Evolutionary conservation across 2,888 invertebrate genomes (phyloP).

Genomic region (Eristalis arbustorum): DNA sequence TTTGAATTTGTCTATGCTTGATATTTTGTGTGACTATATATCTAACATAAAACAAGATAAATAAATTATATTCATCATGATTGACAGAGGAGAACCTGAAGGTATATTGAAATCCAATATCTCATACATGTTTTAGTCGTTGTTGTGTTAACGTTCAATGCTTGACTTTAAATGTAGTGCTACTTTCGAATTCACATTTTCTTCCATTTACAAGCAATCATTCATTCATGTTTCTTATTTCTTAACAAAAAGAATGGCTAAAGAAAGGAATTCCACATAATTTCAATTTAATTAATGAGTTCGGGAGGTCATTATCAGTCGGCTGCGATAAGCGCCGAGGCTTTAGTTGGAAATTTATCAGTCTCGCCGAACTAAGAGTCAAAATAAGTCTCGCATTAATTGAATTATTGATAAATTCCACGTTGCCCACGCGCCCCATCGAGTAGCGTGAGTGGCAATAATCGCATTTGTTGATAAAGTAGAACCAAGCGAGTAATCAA

Average conservation of each 20-base stretch:
- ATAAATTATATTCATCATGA: slow-evolving; percentile 76
- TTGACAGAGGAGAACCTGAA: slow-evolving; percentile 79
- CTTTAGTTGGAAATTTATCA: slow-evolving; percentile 17
- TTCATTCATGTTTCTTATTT: slow-evolving; percentile 10
- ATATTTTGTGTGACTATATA: slow-evolving; percentile 50
- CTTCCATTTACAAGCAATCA: slow-evolving; percentile 7
- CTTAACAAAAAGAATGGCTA: neutral
- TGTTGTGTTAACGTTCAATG: slow-evolving; percentile 5
- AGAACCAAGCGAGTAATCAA: neutral
- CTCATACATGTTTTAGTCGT: slow-evolving; percentile 26
- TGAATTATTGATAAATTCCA: slow-evolving; percentile 8
- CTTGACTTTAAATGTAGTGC: slow-evolving; percentile 28
- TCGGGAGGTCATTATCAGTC: neutral
- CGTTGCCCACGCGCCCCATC: neutral
- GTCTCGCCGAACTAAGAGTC: neutral
- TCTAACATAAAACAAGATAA: slow-evolving; percentile 69
- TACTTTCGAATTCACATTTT: neutral
- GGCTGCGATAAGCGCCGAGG: neutral
- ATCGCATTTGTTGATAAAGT: neutral
- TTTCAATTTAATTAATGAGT: neutral
- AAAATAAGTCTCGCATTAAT: neutral
- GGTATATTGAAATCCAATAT: slow-evolving; percentile 73
- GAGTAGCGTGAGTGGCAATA: neutral
- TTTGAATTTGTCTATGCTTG: slow-evolving; percentile 24
- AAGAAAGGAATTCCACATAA: neutral